These are phyloP conservation scores for Lacanobia oleracea DNA, from an alignment of 2,888 invertebrate genomes.

Conservation along the genomic window DNA sequence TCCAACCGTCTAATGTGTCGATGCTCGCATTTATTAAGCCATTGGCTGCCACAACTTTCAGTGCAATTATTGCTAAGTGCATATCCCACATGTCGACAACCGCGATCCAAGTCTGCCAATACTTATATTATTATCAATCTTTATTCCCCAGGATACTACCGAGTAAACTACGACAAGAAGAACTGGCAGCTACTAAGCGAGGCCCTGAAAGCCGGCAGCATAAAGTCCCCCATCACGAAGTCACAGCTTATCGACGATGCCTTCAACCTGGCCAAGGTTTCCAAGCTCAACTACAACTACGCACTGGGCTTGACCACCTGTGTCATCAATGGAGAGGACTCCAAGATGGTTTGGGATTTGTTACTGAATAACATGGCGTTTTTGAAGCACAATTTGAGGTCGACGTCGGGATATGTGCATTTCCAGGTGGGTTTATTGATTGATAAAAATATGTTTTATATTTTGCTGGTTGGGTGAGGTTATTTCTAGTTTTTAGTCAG, in stretches of 20 bases:
- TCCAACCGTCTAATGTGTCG: no score
- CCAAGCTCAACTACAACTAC: constrained; percentile 90
- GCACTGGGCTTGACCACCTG: constrained; percentile 92
- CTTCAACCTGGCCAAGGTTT: constrained; percentile 91
- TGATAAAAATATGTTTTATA: background rate
- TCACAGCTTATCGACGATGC: constrained; percentile 94
- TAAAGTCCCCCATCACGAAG: constrained; percentile 91
- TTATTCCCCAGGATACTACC: constrained; percentile 88
- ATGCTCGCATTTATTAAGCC: no score
- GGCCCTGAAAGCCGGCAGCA: constrained; percentile 86
- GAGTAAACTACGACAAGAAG: constrained; percentile 91
- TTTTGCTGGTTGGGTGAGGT: no score
- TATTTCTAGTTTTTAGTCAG: no score
- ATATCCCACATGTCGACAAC: no score
- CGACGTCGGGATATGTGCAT: constrained; percentile 87
- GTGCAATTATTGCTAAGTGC: no score
- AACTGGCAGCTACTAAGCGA: constrained; percentile 90
- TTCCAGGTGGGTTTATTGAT: constrained; percentile 80
- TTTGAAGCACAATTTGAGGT: constrained; percentile 85
- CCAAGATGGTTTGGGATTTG: constrained; percentile 93
- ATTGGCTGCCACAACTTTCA: no score
- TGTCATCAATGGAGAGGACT: constrained; percentile 90
- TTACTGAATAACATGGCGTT: constrained; percentile 90
- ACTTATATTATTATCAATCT: no score
- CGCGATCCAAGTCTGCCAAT: no score